A percentile compares a stretch with the other conserved stretches of the same genome.
These are phyloP conservation scores for Leptinotarsa texana DNA, from an alignment of 1,140 invertebrate species.

Conservation along the genomic window DNA sequence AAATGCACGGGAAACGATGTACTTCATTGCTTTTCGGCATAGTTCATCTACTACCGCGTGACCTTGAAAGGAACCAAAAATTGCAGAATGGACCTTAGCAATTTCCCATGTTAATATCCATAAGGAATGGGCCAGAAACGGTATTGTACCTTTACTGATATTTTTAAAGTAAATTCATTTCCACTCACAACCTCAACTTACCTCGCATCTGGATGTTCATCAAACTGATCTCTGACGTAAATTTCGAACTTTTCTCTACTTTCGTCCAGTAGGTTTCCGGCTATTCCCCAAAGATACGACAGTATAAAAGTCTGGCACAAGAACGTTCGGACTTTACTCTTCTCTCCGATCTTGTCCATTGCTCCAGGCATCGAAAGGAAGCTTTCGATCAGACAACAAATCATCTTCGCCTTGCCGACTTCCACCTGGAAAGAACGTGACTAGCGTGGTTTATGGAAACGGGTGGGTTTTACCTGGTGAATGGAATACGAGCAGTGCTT, in stretches of 20 bases:
- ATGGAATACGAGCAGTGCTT: conserved; percentile 69
- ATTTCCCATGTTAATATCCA: too few relatives aligned
- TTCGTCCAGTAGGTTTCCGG: conserved; percentile 76
- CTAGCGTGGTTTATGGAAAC: not conserved
- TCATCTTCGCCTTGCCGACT: conserved; percentile 75
- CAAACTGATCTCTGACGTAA: conserved; percentile 70
- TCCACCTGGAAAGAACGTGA: conserved; percentile 66
- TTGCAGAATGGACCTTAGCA: too few relatives aligned
- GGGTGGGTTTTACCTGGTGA: conserved; percentile 52
- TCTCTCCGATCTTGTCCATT: conserved; percentile 60
- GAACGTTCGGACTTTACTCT: conserved; percentile 64
- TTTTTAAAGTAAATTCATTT: too few relatives aligned
- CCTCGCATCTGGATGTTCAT: conserved; percentile 65
- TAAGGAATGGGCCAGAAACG: too few relatives aligned
- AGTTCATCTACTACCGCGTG: too few relatives aligned
- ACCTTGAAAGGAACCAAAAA: too few relatives aligned
- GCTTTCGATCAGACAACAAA: conserved; percentile 74
- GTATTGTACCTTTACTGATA: too few relatives aligned
- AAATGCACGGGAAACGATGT: too few relatives aligned
- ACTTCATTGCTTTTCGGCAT: too few relatives aligned
- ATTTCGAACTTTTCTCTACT: conserved; percentile 72
- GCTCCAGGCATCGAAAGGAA: conserved; percentile 59
- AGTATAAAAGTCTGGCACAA: conserved; percentile 75
- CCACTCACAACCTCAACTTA: conserved; percentile 11
- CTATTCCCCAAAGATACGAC: conserved; percentile 78